phyloP scores from a whole-genome alignment of 1,140 invertebrate genomes.

The Hycleus cichorii region DNA sequence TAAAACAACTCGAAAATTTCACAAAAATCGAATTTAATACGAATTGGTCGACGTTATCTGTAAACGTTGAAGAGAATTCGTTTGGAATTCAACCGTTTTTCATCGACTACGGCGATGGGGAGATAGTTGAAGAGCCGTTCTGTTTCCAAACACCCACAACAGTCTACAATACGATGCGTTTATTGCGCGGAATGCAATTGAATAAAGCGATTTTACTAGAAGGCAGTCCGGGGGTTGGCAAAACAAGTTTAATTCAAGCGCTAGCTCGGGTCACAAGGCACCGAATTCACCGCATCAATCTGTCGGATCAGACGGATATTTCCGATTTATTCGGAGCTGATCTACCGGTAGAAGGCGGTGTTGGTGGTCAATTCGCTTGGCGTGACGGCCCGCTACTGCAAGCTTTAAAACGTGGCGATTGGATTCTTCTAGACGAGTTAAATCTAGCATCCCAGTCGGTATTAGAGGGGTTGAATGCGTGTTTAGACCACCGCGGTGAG shows the following conservation, averaged over 20 bases:
- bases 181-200: slow-evolving; percentile 83
- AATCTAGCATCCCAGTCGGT: slow-evolving; percentile 98
- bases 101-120: slow-evolving; percentile 47
- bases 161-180: slow-evolving; percentile 69
- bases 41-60: slow-evolving; percentile 30
- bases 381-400: slow-evolving; percentile 90
- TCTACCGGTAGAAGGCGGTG: slow-evolving; percentile 84
- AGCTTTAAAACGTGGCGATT: slow-evolving; percentile 86
- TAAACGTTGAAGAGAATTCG: slow-evolving; percentile 23
- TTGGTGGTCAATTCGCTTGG: slow-evolving; percentile 86
- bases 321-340: slow-evolving; percentile 98
- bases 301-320: slow-evolving; percentile 99
- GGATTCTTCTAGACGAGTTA: slow-evolving; percentile 97
- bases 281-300: slow-evolving; percentile 84
- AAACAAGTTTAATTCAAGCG: slow-evolving; percentile 91
- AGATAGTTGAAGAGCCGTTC: slow-evolving; percentile 44
- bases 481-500: slow-evolving; percentile 95
- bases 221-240: slow-evolving; percentile 97
- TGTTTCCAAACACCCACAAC: slow-evolving; percentile 79
- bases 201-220: slow-evolving; percentile 90
- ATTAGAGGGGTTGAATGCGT: slow-evolving; percentile 96
- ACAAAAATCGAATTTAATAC: not conserved
- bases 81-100: slow-evolving; percentile 71
- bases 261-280: slow-evolving; percentile 79
- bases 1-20: slow-evolving; percentile 42